Evolutionary conservation across 2,888 invertebrate genomes (phyloP).

Genomic region (Ectropis crepuscularia): DNA sequence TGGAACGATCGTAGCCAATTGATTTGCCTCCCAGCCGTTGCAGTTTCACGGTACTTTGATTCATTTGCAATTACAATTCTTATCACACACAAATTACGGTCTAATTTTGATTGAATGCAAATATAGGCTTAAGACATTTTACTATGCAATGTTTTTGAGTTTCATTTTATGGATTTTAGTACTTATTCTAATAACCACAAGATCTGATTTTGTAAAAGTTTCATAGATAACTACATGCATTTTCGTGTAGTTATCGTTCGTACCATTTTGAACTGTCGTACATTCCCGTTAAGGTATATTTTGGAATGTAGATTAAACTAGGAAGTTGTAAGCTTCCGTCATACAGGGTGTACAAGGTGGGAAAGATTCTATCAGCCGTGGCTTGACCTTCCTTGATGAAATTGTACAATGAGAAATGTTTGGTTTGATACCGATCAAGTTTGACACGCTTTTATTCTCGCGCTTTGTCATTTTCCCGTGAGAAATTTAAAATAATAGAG

Average conservation of each 20-base stretch:
- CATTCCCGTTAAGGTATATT: background rate
- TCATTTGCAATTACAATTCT: slow-evolving; percentile 5
- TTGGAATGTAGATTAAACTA: slow-evolving; percentile 11
- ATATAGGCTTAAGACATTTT: background rate
- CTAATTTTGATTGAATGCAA: slow-evolving; percentile 2
- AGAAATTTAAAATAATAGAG: slow-evolving; percentile 1
- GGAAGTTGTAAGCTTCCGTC: slow-evolving; percentile 42
- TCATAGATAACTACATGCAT: background rate
- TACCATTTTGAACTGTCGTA: slow-evolving; percentile 5
- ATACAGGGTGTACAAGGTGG: slow-evolving; percentile 39
- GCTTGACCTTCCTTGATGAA: slow-evolving; percentile 45
- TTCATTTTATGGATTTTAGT: background rate
- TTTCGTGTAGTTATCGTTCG: background rate
- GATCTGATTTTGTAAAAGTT: background rate
- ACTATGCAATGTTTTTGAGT: background rate
- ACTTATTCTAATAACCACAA: background rate
- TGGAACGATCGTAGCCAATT: slow-evolving; percentile 54
- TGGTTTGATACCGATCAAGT: slow-evolving; percentile 24
- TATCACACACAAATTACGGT: slow-evolving; percentile 17
- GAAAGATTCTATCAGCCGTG: slow-evolving; percentile 45
- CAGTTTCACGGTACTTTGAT: slow-evolving; percentile 43
- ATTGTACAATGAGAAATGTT: slow-evolving; percentile 28
- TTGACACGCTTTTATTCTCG: slow-evolving; percentile 26
- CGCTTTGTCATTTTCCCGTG: slow-evolving; percentile 9
- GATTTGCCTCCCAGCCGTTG: slow-evolving; percentile 47